A percentile compares a stretch with the other conserved stretches of the same genome.
phyloP scores from a whole-genome alignment of 2,113 vertebrate genomes.

The Apeltes quadracus region DNA sequence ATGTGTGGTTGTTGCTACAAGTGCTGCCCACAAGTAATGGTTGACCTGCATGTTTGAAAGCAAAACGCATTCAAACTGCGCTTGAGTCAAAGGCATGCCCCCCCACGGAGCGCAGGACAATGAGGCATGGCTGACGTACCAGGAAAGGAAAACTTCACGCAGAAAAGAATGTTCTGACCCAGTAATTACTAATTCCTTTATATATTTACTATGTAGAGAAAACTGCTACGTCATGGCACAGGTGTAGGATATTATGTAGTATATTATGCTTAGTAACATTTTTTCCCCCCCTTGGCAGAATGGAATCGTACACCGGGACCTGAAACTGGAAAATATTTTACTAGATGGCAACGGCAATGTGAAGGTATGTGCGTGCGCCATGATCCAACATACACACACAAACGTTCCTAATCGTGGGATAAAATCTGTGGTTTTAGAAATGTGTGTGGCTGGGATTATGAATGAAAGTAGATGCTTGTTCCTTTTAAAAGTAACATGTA shows the following conservation, averaged over 20 bases:
- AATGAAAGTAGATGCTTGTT: background rate
- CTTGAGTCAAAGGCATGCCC: constrained; percentile 71
- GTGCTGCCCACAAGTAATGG: background rate
- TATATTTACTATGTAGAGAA: constrained; percentile 17
- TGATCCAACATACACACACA: background rate
- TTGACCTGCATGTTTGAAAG: constrained; percentile 58
- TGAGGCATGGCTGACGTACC: constrained; percentile 61
- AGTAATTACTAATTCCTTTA: constrained; percentile 44
- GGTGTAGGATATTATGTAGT: constrained; percentile 16
- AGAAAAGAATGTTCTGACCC: constrained; percentile 50
- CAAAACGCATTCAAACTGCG: constrained; percentile 49
- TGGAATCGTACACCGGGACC: constrained; percentile 93
- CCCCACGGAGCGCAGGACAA: constrained; percentile 73
- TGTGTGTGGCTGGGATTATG: background rate
- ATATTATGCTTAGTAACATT: background rate
- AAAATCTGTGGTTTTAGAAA: background rate
- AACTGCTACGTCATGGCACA: background rate
- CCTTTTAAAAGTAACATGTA: background rate
- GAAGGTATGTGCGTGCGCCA: constrained; percentile 83
- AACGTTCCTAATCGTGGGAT: background rate
- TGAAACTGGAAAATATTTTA: constrained; percentile 98
- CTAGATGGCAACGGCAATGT: constrained; percentile 90
- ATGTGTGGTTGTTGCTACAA: constrained; percentile 4
- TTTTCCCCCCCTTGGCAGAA: constrained; percentile 78
- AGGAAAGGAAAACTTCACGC: constrained; percentile 37